These are phyloP conservation scores for Bradypus variegatus DNA, from an alignment of 2,797 vertebrate genomes.

Conservation along the genomic window DNA sequence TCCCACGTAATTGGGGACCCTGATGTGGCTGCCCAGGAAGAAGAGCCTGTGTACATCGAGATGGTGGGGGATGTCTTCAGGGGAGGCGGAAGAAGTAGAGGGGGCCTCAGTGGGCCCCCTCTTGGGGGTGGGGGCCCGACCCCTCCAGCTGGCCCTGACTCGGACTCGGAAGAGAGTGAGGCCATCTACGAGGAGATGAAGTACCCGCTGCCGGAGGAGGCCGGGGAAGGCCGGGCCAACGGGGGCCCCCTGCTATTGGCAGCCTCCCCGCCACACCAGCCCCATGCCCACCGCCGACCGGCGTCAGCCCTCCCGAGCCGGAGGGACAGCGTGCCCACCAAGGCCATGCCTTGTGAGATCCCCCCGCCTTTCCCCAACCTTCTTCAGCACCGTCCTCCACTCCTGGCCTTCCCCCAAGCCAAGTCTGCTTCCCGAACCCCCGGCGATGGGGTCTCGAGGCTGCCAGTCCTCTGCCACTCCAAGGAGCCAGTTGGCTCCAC, in stretches of 20 bases:
- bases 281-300: slow-evolving; percentile 76
- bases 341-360: slow-evolving; percentile 87
- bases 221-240: slow-evolving; percentile 71
- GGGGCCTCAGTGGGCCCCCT: slow-evolving; percentile 71
- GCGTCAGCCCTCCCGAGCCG: slow-evolving; percentile 50
- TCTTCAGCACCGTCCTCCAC: slow-evolving; percentile 87
- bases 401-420: slow-evolving; percentile 89
- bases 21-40: slow-evolving; percentile 70
- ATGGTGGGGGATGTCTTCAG: slow-evolving; percentile 91
- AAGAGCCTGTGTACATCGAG: slow-evolving; percentile 93
- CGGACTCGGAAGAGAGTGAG: slow-evolving; percentile 90
- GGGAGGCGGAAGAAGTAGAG: slow-evolving; percentile 70
- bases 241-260: slow-evolving; percentile 63
- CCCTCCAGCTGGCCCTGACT: slow-evolving; percentile 77
- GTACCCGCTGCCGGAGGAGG: slow-evolving; percentile 82
- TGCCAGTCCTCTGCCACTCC: slow-evolving; percentile 73
- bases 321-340: slow-evolving; percentile 77
- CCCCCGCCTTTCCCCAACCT: slow-evolving; percentile 92
- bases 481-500: slow-evolving; percentile 56
- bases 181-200: slow-evolving; percentile 97
- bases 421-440: slow-evolving; percentile 67
- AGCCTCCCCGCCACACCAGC: slow-evolving; percentile 70
- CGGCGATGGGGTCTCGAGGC: slow-evolving; percentile 72
- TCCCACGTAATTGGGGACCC: slow-evolving; percentile 56
- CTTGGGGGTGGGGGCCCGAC: slow-evolving; percentile 65